phyloP scores from a whole-genome alignment of 2,113 vertebrate genomes.

The Leucoraja erinaceus region DNA sequence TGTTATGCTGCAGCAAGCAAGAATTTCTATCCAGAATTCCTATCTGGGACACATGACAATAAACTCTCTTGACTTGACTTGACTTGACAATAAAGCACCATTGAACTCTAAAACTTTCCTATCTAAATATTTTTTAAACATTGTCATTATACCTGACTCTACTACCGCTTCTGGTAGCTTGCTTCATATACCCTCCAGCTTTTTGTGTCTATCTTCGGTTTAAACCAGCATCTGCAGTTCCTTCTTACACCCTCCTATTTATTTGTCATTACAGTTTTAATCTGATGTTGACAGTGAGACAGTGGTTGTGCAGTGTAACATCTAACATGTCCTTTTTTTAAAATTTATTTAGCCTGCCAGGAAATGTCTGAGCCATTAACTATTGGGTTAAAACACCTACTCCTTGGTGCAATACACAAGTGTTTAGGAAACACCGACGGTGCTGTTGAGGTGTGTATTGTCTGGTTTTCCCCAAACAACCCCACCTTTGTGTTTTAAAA shows the following conservation, averaged over 20 bases:
- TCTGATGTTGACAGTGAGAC: background rate
- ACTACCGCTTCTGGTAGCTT: too few species aligned
- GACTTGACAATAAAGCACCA: too few species aligned
- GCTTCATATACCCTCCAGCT: too few species aligned
- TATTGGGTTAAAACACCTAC: constrained; percentile 79
- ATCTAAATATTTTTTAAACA: too few species aligned
- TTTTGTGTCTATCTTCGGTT: too few species aligned
- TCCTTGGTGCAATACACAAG: constrained; percentile 94
- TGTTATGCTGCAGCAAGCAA: too few species aligned
- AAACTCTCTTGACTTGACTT: too few species aligned
- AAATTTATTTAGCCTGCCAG: constrained; percentile 70
- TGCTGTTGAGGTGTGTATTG: constrained; percentile 70
- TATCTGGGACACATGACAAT: too few species aligned
- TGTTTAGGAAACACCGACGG: constrained; percentile 90
- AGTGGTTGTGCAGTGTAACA: background rate
- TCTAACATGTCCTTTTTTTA: background rate
- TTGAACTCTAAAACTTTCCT: too few species aligned
- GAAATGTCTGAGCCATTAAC: constrained; percentile 74
- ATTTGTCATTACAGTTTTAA: background rate
- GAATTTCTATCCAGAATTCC: too few species aligned
- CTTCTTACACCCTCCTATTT: background rate
- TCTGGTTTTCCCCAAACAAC: background rate
- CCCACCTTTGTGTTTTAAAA: background rate
- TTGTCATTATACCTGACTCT: too few species aligned
- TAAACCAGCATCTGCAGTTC: too few species aligned